phyloP scores from a whole-genome alignment of 1,140 invertebrate species.

The Reticulitermes speratus region DNA sequence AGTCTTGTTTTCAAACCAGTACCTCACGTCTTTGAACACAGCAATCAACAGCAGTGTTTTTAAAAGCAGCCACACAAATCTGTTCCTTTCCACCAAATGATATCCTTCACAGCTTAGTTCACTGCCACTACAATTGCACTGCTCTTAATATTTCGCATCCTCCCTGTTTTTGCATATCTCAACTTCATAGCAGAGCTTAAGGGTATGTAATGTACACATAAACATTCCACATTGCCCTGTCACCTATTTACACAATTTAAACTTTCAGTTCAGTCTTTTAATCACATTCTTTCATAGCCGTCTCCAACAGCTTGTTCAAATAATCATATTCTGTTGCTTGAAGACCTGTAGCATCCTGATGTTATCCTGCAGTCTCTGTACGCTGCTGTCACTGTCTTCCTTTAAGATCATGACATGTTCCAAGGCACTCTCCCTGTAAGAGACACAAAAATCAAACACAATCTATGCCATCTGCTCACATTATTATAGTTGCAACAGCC shows the following conservation, averaged over 20 bases:
- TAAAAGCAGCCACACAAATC: too few relatives aligned
- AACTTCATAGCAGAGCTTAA: too few relatives aligned
- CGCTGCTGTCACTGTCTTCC: background rate
- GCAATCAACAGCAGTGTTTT: too few relatives aligned
- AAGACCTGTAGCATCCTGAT: background rate
- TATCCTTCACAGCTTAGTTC: too few relatives aligned
- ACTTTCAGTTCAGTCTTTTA: background rate
- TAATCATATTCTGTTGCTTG: background rate
- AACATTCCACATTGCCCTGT: background rate
- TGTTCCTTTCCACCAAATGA: too few relatives aligned
- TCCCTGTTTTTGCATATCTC: background rate
- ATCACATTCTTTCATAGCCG: background rate
- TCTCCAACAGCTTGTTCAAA: background rate
- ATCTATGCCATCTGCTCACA: too few relatives aligned
- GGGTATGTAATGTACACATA: background rate
- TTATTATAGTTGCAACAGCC: too few relatives aligned
- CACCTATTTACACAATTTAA: background rate
- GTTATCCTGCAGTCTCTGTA: background rate
- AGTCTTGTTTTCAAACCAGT: too few relatives aligned
- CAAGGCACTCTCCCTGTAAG: background rate
- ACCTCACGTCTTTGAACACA: too few relatives aligned
- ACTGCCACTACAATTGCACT: too few relatives aligned
- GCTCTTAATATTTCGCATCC: too few relatives aligned
- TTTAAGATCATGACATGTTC: background rate
- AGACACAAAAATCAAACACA: background rate